phyloP scores from a whole-genome alignment of 1,140 invertebrate species.

The Belonocnema kinseyi region DNA sequence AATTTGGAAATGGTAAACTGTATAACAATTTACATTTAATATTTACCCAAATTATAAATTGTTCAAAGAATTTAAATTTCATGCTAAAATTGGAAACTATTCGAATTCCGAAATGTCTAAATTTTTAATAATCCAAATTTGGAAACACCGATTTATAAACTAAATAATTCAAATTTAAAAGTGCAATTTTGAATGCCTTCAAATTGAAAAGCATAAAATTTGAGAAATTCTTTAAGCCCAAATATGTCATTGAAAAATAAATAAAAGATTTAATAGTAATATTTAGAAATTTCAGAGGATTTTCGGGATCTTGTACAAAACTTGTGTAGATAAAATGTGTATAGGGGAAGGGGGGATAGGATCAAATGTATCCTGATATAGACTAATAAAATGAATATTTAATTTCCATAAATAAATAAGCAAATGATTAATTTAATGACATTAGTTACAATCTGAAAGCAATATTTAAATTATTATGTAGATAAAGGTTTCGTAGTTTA shows the following conservation, averaged over 20 bases:
- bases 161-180: background rate
- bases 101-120: no score
- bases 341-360: constrained; percentile 10
- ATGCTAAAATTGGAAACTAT: no score
- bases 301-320: constrained; percentile 8
- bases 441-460: background rate
- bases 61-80: no score
- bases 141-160: background rate
- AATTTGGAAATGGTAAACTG: no score
- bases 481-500: background rate
- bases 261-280: background rate
- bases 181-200: background rate
- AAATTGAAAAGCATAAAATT: background rate
- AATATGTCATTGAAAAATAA: background rate
- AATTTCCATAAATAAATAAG: background rate
- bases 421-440: background rate
- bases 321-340: constrained; percentile 24
- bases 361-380: constrained; percentile 1
- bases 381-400: constrained; percentile 8
- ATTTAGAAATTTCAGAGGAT: background rate
- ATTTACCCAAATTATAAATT: no score
- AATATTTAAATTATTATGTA: constrained; percentile 7
- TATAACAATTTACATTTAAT: no score
- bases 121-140: background rate
- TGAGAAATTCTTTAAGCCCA: background rate